Evolutionary conservation across 2,113 vertebrate species (phyloP).

Genomic region (Oreocharis arfaki): DNA sequence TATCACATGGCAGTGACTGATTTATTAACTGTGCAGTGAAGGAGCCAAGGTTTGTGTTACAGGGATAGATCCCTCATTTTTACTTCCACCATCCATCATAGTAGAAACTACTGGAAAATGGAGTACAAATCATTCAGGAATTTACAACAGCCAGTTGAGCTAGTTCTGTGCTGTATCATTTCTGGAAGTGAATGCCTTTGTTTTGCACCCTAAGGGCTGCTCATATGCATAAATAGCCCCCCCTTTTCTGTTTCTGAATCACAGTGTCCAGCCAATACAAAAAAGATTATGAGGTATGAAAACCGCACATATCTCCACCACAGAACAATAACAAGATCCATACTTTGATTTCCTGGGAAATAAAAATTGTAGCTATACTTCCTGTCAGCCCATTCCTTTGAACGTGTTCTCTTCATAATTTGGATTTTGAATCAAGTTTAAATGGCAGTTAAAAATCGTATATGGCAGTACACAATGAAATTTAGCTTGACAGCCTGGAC

Average conservation of each 20-base stretch:
- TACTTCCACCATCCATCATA: neutral
- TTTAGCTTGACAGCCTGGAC: slow-evolving; percentile 87
- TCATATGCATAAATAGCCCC: neutral
- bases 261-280: slow-evolving; percentile 13
- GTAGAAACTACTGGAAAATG: slow-evolving; percentile 19
- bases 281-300: slow-evolving; percentile 29
- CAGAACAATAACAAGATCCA: slow-evolving; percentile 55
- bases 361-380: slow-evolving; percentile 69
- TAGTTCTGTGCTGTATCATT: neutral
- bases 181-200: neutral
- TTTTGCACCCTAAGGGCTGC: neutral
- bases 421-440: slow-evolving; percentile 86
- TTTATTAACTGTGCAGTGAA: neutral
- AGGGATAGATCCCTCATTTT: neutral
- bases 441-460: slow-evolving; percentile 95
- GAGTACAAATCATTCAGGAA: slow-evolving; percentile 42
- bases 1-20: neutral
- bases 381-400: slow-evolving; percentile 77
- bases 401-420: slow-evolving; percentile 79
- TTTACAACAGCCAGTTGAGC: slow-evolving; percentile 18
- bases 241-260: neutral
- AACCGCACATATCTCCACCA: neutral
- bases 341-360: slow-evolving; percentile 81
- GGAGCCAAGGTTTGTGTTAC: neutral
- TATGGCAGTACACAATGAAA: slow-evolving; percentile 87